phyloP scores from a whole-genome alignment of 2,888 invertebrate genomes.

The Macaria notata region DNA sequence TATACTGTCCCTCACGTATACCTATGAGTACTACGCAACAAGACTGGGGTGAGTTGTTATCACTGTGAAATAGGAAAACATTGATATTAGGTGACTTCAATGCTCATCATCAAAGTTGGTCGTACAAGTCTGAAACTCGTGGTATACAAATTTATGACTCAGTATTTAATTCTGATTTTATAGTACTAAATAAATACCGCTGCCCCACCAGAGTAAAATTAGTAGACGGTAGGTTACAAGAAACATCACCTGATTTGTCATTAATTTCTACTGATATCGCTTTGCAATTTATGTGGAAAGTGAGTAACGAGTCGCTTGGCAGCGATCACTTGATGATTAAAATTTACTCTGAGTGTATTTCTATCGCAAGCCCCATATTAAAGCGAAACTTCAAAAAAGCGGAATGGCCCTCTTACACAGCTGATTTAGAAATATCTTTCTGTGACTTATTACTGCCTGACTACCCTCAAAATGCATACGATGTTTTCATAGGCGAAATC shows the following conservation, averaged over 20 bases:
- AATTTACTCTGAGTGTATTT: not conserved
- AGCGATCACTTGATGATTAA: slow-evolving; percentile 21
- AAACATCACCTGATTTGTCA: slow-evolving; percentile 16
- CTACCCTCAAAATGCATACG: not conserved
- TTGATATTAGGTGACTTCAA: too few species aligned
- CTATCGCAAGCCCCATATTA: not conserved
- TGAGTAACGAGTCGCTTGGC: slow-evolving; percentile 20
- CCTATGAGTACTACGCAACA: slow-evolving; percentile 13
- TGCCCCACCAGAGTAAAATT: slow-evolving; percentile 24
- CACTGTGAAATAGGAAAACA: slow-evolving; percentile 2
- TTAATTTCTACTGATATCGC: slow-evolving; percentile 19
- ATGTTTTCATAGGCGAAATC: too few species aligned
- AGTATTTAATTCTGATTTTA: slow-evolving; percentile 18
- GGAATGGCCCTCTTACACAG: not conserved
- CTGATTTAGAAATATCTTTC: not conserved
- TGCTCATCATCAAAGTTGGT: slow-evolving; percentile 25
- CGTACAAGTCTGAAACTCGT: slow-evolving; percentile 16
- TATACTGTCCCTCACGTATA: slow-evolving; percentile 33
- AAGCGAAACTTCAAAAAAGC: slow-evolving; percentile 7
- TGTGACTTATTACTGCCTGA: too few species aligned
- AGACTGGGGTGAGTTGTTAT: slow-evolving; percentile 33
- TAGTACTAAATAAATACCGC: slow-evolving; percentile 23
- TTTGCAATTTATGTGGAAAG: slow-evolving; percentile 15
- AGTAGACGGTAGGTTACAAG: slow-evolving; percentile 14
- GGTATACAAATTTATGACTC: slow-evolving; percentile 12